A percentile compares a stretch with the other conserved stretches of the same genome.
Evolutionary conservation across 2,888 invertebrate genomes (phyloP).

Genomic region (Eulithis testata): DNA sequence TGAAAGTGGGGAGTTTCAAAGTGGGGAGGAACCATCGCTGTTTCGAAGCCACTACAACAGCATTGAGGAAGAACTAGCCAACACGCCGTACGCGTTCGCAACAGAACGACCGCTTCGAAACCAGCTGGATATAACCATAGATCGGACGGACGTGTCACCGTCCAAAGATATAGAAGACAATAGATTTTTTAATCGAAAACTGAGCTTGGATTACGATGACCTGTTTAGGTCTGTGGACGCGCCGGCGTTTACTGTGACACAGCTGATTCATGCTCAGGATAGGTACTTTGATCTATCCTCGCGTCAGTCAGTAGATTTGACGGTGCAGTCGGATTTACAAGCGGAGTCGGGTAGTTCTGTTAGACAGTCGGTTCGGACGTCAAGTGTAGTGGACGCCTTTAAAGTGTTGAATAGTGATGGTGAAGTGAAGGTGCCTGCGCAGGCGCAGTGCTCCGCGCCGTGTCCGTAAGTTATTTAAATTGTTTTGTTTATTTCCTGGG

Average conservation of each 20-base stretch:
- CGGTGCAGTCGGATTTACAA: slow-evolving; percentile 36
- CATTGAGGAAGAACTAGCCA: slow-evolving; percentile 78
- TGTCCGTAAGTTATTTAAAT: slow-evolving; percentile 52
- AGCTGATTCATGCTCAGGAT: slow-evolving; percentile 78
- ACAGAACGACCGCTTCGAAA: slow-evolving; percentile 60
- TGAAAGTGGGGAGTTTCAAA: slow-evolving; percentile 31
- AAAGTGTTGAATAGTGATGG: slow-evolving; percentile 57
- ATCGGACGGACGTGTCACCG: slow-evolving; percentile 60
- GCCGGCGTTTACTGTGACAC: slow-evolving; percentile 75
- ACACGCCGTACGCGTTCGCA: slow-evolving; percentile 81
- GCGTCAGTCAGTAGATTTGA: slow-evolving; percentile 36
- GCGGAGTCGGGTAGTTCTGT: slow-evolving; percentile 48
- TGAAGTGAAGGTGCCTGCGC: slow-evolving; percentile 47
- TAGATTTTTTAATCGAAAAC: slow-evolving; percentile 63
- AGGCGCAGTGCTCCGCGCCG: slow-evolving; percentile 31
- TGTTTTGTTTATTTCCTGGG: not conserved
- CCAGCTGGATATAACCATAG: slow-evolving; percentile 69
- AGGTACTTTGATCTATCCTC: slow-evolving; percentile 74
- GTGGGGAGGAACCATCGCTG: slow-evolving; percentile 65
- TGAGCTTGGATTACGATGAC: slow-evolving; percentile 61
- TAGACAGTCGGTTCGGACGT: slow-evolving; percentile 34
- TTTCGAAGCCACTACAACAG: slow-evolving; percentile 81
- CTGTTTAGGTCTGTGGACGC: slow-evolving; percentile 50
- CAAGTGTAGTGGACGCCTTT: slow-evolving; percentile 52
- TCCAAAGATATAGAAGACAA: slow-evolving; percentile 73